Evolutionary conservation across 2,888 invertebrate species (phyloP).

Genomic region (Hyposoter didymator): DNA sequence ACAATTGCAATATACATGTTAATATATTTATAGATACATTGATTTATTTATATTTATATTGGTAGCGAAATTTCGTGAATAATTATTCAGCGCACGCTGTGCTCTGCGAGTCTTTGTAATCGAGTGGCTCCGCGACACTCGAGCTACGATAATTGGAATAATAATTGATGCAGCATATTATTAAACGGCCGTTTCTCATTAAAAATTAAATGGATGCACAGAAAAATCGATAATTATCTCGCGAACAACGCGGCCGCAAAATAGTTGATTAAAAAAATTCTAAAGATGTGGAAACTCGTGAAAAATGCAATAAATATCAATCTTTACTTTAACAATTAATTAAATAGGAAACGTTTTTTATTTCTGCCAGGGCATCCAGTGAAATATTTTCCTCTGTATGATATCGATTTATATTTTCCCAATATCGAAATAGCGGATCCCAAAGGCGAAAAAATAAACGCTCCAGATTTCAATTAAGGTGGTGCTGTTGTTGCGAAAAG

Average conservation of each 20-base stretch:
- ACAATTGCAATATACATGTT: constrained; percentile 11
- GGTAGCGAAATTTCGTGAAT: not conserved
- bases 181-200: constrained; percentile 10
- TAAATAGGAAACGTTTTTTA: not conserved
- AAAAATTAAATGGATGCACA: constrained; percentile 22
- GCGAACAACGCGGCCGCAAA: not conserved
- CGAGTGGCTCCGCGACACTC: not conserved
- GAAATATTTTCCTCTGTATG: not conserved
- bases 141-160: constrained; percentile 42
- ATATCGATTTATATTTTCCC: not conserved
- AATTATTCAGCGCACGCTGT: constrained; percentile 4
- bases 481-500: not conserved
- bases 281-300: not conserved
- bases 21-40: not conserved
- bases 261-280: not conserved
- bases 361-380: not conserved
- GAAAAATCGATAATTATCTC: constrained; percentile 15
- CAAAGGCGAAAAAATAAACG: not conserved
- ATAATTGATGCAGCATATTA: constrained; percentile 35
- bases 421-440: not conserved
- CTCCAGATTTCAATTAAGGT: constrained; percentile 3
- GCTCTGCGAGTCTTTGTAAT: constrained; percentile 52
- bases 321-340: not conserved
- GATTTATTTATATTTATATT: not conserved
- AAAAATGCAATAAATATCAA: not conserved